Percentiles rank a stretch among this genome's conserved stretches.
Evolutionary conservation across 2,888 invertebrate species (phyloP).

Genomic region (Mimachlamys varia): DNA sequence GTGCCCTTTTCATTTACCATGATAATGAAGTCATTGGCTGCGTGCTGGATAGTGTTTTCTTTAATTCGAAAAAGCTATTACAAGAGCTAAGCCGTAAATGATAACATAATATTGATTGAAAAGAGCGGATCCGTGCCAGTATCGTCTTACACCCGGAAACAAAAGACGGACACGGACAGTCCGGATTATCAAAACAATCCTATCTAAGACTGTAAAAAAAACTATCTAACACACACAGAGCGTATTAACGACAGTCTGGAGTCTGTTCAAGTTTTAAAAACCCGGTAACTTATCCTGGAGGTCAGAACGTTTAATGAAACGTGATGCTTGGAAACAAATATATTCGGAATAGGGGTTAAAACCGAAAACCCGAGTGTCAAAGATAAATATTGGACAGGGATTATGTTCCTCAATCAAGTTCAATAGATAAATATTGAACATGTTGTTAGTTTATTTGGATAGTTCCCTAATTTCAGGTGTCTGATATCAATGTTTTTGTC

Average conservation of each 20-base stretch:
- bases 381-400: not conserved
- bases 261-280: not conserved
- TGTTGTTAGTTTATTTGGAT: not conserved
- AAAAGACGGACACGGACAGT: conserved; percentile 17
- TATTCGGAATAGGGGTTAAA: not conserved
- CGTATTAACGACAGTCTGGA: not conserved
- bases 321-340: not conserved
- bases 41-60: conserved; percentile 22
- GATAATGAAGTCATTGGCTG: conserved; percentile 11
- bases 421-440: not conserved
- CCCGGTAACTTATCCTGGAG: not conserved
- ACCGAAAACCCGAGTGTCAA: not conserved
- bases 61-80: conserved; percentile 31
- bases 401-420: not conserved
- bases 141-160: conserved; percentile 31
- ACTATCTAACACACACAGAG: not conserved
- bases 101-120: conserved; percentile 17
- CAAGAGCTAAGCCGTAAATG: not conserved
- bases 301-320: not conserved
- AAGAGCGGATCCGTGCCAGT: not conserved
- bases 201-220: not conserved
- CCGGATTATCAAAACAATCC: conserved; percentile 13
- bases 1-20: not conserved
- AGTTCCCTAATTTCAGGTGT: not conserved
- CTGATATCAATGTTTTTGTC: not conserved